Percentiles rank a stretch among this genome's conserved stretches.
phyloP scores from a whole-genome alignment of 1,140 invertebrate genomes.

The Teleopsis dalmanni region DNA sequence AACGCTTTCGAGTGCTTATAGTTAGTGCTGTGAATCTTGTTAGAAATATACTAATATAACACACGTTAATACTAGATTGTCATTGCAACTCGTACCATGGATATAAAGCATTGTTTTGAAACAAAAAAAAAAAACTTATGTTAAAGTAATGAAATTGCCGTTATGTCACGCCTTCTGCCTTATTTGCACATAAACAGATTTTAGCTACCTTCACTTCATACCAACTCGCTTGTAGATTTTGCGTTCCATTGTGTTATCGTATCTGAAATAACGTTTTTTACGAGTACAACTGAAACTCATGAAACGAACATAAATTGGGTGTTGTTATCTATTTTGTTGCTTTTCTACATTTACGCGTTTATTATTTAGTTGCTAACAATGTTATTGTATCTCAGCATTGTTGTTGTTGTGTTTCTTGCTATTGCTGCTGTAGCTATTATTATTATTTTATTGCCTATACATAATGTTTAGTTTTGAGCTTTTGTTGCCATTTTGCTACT shows the following conservation, averaged over 20 bases:
- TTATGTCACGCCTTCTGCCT: conserved; percentile 5
- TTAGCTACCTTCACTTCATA: not conserved
- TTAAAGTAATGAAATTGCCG: not conserved
- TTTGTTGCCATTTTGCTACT: too few relatives aligned
- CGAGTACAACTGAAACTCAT: not conserved
- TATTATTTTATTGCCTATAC: not conserved
- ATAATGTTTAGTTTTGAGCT: too few relatives aligned
- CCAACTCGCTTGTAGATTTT: not conserved
- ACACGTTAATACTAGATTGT: too few relatives aligned
- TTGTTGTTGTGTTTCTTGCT: not conserved
- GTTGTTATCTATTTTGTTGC: not conserved
- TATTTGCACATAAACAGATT: not conserved
- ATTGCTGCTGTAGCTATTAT: not conserved
- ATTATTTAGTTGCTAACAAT: too few relatives aligned
- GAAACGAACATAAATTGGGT: not conserved
- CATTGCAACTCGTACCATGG: too few relatives aligned
- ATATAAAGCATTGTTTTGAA: too few relatives aligned
- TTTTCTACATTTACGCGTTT: not conserved
- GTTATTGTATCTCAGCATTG: not conserved
- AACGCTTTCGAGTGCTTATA: too few relatives aligned
- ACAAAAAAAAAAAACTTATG: too few relatives aligned
- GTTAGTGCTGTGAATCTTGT: too few relatives aligned
- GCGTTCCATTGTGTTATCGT: not conserved
- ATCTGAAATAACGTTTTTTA: not conserved
- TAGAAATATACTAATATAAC: too few relatives aligned